Conservation (phyloP, 2,888 invertebrate species). For the Pycnomerus fuliginosus region DNA sequence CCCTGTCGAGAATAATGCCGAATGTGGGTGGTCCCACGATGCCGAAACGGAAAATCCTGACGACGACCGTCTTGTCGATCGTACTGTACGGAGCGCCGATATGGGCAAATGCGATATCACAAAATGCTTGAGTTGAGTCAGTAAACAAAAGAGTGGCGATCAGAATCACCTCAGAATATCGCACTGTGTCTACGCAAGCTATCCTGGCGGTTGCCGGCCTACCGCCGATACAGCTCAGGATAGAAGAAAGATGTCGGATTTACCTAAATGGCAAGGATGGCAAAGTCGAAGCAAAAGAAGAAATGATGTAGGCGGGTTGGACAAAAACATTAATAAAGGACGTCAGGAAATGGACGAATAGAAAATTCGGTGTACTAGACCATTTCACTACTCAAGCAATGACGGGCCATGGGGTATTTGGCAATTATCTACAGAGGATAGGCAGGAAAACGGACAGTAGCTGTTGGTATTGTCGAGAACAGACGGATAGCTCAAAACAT, state of each 20-base stretch:
- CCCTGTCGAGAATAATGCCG: too few relatives aligned
- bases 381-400: not conserved
- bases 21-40: too few relatives aligned
- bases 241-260: not conserved
- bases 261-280: too few relatives aligned
- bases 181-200: not conserved
- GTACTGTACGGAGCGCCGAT: too few relatives aligned
- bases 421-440: not conserved
- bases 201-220: not conserved
- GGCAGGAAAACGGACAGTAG: not conserved
- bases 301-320: not conserved
- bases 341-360: not conserved
- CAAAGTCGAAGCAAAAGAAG: not conserved
- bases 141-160: too few relatives aligned
- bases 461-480: not conserved
- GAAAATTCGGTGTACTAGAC: not conserved
- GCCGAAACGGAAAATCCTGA: too few relatives aligned
- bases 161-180: not conserved
- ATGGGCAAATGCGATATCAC: too few relatives aligned
- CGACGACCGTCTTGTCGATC: too few relatives aligned
- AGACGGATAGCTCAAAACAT: not conserved
- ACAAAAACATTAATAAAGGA: not conserved
- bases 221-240: not conserved
- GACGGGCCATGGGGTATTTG: slow-evolving; percentile 1
- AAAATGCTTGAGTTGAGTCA: too few relatives aligned